Base-by-base conservation (phyloP, 2,888 invertebrate genomes). In the Pogonocherus hispidulus region DNA sequence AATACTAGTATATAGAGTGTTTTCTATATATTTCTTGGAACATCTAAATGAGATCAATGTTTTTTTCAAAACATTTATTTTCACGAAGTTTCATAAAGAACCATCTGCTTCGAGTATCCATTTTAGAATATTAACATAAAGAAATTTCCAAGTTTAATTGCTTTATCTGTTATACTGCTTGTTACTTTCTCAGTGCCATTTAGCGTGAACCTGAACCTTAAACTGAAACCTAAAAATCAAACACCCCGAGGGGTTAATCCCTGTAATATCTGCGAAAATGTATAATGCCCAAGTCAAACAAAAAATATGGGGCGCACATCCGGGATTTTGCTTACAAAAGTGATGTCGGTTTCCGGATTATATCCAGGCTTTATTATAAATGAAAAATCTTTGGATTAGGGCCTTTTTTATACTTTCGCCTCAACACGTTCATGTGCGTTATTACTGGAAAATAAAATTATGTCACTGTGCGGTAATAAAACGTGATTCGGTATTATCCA, bases 371-470 rank as follows among this genome's bases (percentile, higher is more conserved):
- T 49, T 41, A 64, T 56, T 22, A 41, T 41, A n/a, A 41, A 41
- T 14, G 16, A 41, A 41, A 41, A 16, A 14, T 11, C 41, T 14
- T 14, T 4, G 14, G 19, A 20, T 46, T 20, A 19, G 19, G 14
- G 27, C 20, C 18, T 16, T 16, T 16, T 51, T 49, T 60, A 35
- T 35, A 35, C 23, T 23, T 41, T 16, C 27, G 23, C 32, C 27
- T 56, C 23, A 14, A 37, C 57, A 56, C 65, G 37, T 65, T 51
- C 44, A 44, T 65, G 47, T 18, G 37, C 41, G 51, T 19, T 32
- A 41, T 65, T 23, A 8, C 8, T 22, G 32, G n/a, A 44, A 27
- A 56, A 52, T 41, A 59, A 54, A 57, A 51, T 55, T 64, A 56
- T 51, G 57, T 51, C 57, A 59, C 44, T 37, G 32, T 32, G 62